A percentile compares a stretch with the other conserved stretches of the same genome.
These are phyloP conservation scores for Himalopsyche japonica DNA, from an alignment of 2,888 invertebrate genomes.

Conservation along the genomic window DNA sequence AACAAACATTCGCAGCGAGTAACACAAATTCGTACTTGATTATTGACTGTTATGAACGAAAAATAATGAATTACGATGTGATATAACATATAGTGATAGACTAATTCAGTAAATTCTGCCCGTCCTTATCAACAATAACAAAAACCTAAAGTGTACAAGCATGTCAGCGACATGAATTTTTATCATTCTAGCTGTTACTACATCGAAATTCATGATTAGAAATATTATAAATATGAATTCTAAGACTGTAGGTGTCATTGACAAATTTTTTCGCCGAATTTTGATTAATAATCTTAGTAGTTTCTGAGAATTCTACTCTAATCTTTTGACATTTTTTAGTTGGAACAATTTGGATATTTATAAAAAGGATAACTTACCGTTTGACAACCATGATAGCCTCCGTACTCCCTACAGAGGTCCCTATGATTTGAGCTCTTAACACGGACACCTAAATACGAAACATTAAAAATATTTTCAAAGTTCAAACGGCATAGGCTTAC, in stretches of 20 bases:
- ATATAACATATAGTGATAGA: not conserved
- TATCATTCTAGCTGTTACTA: not conserved
- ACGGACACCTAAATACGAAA: constrained; percentile 24
- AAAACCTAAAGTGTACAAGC: not conserved
- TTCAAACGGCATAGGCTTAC: constrained; percentile 17
- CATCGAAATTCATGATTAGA: not conserved
- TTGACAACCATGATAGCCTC: constrained; percentile 58
- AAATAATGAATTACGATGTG: not conserved
- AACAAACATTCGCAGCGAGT: constrained; percentile 1
- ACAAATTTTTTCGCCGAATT: too few species aligned
- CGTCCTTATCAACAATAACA: not conserved
- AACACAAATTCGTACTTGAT: not conserved
- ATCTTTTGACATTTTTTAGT: not conserved
- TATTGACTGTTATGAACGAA: not conserved
- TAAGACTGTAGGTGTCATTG: not conserved
- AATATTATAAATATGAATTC: not conserved
- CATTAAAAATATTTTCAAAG: constrained; percentile 23
- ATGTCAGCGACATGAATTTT: not conserved
- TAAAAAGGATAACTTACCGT: constrained; percentile 23
- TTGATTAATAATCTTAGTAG: too few species aligned
- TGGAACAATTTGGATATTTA: not conserved
- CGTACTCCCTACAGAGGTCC: constrained; percentile 61
- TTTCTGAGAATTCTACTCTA: not conserved
- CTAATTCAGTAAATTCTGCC: not conserved
- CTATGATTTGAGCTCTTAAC: constrained; percentile 52